Base-by-base conservation (phyloP, 2,888 invertebrate genomes). In the Heteropelma amictum region DNA sequence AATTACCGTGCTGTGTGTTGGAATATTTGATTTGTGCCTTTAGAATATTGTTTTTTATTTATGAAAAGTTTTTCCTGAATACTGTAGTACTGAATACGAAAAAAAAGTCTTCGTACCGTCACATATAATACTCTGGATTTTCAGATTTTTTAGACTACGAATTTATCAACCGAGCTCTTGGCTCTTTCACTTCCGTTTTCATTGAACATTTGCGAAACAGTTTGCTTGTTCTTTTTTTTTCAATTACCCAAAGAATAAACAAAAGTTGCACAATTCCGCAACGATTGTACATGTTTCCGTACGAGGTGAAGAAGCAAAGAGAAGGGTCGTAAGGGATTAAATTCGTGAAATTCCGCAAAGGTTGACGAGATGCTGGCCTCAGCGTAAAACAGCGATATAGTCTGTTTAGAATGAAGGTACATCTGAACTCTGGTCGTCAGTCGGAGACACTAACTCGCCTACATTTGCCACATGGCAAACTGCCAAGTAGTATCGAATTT, bases 401-500 rank as follows among this genome's bases (percentile, higher is more conserved):
- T 51, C 33, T 28, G 21, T 42, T 40, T 54, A 54, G 35, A 54
- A 65, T 14, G 35, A 54, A 54, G 45, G 65, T 54, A 54, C 54
- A 65, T 65, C 54, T 54, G 54, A 65, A 54, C 26, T 65, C 65
- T 49, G 49, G 61, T 35, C 63, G 49, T 47, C n/a, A n/a, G n/a
- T 38, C 30, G 14, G 45, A 28, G 21, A n/a, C n/a, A n/a, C n/a
- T n/a, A n/a, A 21, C 47, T 49, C 61, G 45, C 42, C 56, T 30
- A 53, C 69, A 69, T 61, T 65, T 77, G 71, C 77, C 77, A 73
- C 68, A 71, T 79, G 79, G 79, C 77, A 71, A 53, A 40, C 56
- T 61, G 74, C 79, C 79, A 79, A 78, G 69, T 73, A 72, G 79
- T 75, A 78, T 79, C 76, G 78, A 77, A 79, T 79, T 79, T 78